Conservation (phyloP, 1,140 invertebrate species). For the Cotesia glomerata region DNA sequence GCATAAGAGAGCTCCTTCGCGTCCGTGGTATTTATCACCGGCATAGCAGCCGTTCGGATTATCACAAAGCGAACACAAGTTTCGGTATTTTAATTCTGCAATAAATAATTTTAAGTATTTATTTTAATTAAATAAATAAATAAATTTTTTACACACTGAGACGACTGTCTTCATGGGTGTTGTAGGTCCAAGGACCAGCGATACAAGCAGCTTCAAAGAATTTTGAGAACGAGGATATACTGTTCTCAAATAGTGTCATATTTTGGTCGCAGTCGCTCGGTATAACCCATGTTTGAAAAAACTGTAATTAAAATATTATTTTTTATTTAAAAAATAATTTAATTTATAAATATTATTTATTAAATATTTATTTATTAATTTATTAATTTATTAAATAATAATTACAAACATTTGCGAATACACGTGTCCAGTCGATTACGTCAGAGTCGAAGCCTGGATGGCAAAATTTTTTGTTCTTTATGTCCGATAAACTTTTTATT, state of each 20-base stretch:
- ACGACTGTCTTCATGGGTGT: conserved; percentile 68
- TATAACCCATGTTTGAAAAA: conserved; percentile 75
- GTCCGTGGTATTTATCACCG: conserved; percentile 81
- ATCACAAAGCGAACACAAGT: conserved; percentile 74
- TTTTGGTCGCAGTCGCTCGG: conserved; percentile 69
- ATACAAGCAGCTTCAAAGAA: conserved; percentile 81
- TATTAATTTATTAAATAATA: conserved; percentile 19
- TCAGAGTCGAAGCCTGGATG: conserved; percentile 73
- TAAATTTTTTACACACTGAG: conserved; percentile 68
- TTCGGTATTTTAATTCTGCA: conserved; percentile 62
- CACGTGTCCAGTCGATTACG: conserved; percentile 71
- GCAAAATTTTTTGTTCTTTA: conserved; percentile 74
- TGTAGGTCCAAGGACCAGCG: conserved; percentile 80
- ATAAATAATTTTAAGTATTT: not conserved
- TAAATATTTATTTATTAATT: conserved; percentile 15
- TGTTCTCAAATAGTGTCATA: conserved; percentile 74
- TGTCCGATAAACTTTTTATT: conserved; percentile 67
- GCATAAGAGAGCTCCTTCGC: conserved; percentile 79
- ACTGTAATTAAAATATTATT: conserved; percentile 59
- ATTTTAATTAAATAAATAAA: not conserved
- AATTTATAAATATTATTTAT: not conserved
- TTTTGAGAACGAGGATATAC: conserved; percentile 70
- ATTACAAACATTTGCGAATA: conserved; percentile 69
- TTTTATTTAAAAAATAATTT: conserved; percentile 23
- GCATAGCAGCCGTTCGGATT: conserved; percentile 68